Conservation (phyloP, 2,888 invertebrate genomes). For the Anodontia alba region DNA sequence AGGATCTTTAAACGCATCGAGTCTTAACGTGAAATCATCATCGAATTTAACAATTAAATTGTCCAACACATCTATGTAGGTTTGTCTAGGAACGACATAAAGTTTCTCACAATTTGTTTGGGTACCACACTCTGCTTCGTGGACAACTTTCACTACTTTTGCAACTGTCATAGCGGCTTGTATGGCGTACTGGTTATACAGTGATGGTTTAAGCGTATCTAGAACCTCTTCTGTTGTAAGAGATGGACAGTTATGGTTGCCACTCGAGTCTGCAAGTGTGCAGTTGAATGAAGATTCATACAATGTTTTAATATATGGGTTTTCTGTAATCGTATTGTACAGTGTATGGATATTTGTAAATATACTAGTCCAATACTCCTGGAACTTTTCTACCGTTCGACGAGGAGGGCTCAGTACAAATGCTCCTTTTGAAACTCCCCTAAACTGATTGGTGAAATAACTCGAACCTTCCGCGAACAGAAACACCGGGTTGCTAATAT, state of each 20-base stretch:
- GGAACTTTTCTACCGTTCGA: slow-evolving; percentile 20
- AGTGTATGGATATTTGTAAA: slow-evolving; percentile 10
- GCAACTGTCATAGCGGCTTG: slow-evolving; percentile 35
- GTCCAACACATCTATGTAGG: slow-evolving; percentile 34
- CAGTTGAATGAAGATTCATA: slow-evolving; percentile 33
- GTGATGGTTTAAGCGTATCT: slow-evolving; percentile 7
- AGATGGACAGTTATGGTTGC: slow-evolving; percentile 17
- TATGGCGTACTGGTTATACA: slow-evolving; percentile 45
- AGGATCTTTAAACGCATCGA: slow-evolving; percentile 18
- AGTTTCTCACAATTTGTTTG: slow-evolving; percentile 22
- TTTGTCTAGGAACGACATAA: slow-evolving; percentile 5
- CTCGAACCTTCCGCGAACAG: slow-evolving; percentile 47
- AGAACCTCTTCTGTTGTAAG: slow-evolving; percentile 7
- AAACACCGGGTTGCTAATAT: slow-evolving; percentile 32
- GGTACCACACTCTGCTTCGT: slow-evolving; percentile 11
- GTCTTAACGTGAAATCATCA: slow-evolving; percentile 36
- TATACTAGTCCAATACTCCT: slow-evolving; percentile 17
- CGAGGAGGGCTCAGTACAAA: slow-evolving; percentile 49
- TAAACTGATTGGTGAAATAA: slow-evolving; percentile 18
- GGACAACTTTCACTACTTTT: slow-evolving; percentile 23
- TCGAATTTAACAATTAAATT: slow-evolving; percentile 29
- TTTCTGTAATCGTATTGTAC: slow-evolving; percentile 18
- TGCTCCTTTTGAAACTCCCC: slow-evolving; percentile 43
- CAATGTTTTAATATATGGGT: slow-evolving; percentile 36
- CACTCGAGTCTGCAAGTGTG: not conserved